Percentiles rank a stretch among this genome's conserved stretches.
Conservation (phyloP, 2,797 vertebrate genomes). For the Poeciliopsis presidionis region DNA sequence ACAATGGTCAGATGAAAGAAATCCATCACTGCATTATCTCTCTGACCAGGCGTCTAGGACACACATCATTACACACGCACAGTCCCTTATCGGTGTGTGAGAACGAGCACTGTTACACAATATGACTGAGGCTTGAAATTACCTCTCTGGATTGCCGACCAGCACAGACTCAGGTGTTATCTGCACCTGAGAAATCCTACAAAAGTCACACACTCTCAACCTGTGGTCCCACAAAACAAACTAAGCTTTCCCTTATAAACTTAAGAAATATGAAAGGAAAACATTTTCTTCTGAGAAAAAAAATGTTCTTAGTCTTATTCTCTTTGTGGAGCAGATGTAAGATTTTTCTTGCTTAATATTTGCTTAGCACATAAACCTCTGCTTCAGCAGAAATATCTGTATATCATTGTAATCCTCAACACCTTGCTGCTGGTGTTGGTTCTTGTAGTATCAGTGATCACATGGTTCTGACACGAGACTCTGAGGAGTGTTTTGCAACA, state of each 20-base stretch:
- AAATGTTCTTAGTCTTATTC: not conserved
- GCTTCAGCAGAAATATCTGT: slow-evolving; percentile 1
- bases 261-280: not conserved
- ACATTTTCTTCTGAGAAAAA: not conserved
- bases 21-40: slow-evolving; percentile 76
- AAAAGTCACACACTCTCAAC: not conserved
- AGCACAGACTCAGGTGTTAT: slow-evolving; percentile 10
- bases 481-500: slow-evolving; percentile 4
- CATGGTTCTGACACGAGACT: slow-evolving; percentile 29
- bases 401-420: not conserved
- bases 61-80: slow-evolving; percentile 35
- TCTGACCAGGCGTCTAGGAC: slow-evolving; percentile 51
- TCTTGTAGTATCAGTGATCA: slow-evolving; percentile 22
- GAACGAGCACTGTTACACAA: slow-evolving; percentile 36
- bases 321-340: not conserved
- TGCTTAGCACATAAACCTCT: not conserved
- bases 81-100: slow-evolving; percentile 25
- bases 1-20: slow-evolving; percentile 55
- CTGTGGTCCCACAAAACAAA: not conserved
- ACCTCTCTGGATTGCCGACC: slow-evolving; percentile 23
- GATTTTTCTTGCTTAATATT: not conserved
- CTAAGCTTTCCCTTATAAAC: not conserved
- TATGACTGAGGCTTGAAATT: slow-evolving; percentile 38
- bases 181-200: slow-evolving; percentile 8
- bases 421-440: not conserved